Evolutionary conservation across 2,113 vertebrate genomes (phyloP).

Genomic region (Plectropomus leopardus): DNA sequence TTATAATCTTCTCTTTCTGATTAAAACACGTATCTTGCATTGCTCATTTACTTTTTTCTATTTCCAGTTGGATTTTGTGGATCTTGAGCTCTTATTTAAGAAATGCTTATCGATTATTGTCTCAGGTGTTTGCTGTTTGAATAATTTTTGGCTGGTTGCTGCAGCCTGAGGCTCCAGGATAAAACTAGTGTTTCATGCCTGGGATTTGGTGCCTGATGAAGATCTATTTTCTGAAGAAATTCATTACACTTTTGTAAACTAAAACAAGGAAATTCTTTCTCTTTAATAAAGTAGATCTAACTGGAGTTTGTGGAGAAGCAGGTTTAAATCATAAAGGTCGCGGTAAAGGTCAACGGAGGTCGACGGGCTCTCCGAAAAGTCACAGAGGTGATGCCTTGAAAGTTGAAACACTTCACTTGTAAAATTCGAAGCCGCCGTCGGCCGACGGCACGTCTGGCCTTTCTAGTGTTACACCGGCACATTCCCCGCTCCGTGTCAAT

Average conservation of each 20-base stretch:
- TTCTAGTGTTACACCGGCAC: background rate
- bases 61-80: too few species aligned
- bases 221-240: background rate
- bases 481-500: conserved; percentile 23
- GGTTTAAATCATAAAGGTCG: conserved; percentile 10
- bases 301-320: background rate
- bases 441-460: conserved; percentile 36
- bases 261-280: background rate
- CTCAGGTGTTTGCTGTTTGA: background rate
- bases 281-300: background rate
- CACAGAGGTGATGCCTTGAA: conserved; percentile 8
- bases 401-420: conserved; percentile 21
- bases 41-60: too few species aligned
- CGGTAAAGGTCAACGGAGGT: conserved; percentile 14
- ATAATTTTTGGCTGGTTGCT: background rate
- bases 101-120: background rate
- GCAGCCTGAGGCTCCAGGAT: background rate
- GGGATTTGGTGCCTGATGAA: background rate
- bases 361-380: background rate
- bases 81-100: background rate
- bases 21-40: too few species aligned
- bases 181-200: background rate
- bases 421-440: conserved; percentile 41
- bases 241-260: background rate
- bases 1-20: too few species aligned